These are phyloP conservation scores for Montipora cactus DNA, from an alignment of 64 coral and sea anemone genomes.

Conservation along the genomic window DNA sequence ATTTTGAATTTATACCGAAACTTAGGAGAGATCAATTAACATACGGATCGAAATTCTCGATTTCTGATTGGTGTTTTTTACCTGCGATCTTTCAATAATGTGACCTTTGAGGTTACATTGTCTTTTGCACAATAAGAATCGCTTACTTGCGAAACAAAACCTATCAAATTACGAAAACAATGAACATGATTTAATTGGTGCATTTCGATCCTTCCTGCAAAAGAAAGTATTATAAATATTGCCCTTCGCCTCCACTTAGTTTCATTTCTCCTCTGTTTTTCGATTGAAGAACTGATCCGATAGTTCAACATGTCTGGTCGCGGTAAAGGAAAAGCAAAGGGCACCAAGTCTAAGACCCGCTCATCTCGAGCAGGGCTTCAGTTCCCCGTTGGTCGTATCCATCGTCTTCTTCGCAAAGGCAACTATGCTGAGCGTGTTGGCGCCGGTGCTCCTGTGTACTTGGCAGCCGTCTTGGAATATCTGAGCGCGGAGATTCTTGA, in stretches of 20 bases:
- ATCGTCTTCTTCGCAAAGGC: neutral
- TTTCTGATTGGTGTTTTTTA: neutral
- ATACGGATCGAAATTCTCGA: slow-evolving; percentile 5
- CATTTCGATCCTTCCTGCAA: neutral
- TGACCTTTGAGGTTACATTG: neutral
- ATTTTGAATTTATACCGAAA: neutral
- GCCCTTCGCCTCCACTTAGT: neutral
- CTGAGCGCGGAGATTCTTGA: neutral
- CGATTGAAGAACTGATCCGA: too few species aligned
- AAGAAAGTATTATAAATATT: neutral
- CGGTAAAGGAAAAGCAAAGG: slow-evolving; percentile 12
- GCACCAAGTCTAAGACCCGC: slow-evolving; percentile 23
- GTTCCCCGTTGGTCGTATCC: neutral
- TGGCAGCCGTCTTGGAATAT: neutral
- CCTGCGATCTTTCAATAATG: neutral
- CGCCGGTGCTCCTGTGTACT: neutral
- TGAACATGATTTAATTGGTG: slow-evolving; percentile 8
- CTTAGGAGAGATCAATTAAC: neutral
- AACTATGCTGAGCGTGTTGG: neutral
- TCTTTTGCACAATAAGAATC: neutral
- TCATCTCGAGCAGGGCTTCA: slow-evolving; percentile 17
- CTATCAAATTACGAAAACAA: neutral
- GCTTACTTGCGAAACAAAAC: neutral
- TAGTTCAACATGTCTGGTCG: slow-evolving; percentile 6
- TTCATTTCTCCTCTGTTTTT: neutral